Percentiles rank a stretch among this genome's conserved stretches.
Evolutionary conservation across 1,140 invertebrate species (phyloP).

Genomic region (Spodoptera litura): DNA sequence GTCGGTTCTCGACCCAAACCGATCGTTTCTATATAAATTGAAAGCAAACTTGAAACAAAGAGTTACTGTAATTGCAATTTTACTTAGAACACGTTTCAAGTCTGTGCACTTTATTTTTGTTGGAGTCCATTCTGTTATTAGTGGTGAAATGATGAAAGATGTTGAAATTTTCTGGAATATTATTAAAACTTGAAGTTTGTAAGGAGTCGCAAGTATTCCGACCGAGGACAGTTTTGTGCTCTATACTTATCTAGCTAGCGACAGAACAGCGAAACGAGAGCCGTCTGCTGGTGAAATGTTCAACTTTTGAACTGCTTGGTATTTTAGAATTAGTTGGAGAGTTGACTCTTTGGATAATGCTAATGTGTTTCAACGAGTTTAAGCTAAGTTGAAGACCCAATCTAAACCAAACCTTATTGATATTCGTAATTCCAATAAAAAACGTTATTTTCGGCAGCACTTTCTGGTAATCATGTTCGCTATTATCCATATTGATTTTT

Average conservation of each 20-base stretch:
- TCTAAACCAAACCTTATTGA: too few species aligned
- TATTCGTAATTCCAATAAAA: not conserved
- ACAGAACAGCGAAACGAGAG: not conserved
- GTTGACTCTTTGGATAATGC: not conserved
- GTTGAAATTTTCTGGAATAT: not conserved
- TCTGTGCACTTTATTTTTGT: not conserved
- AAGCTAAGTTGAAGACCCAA: not conserved
- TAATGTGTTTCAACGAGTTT: not conserved
- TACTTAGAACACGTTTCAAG: not conserved
- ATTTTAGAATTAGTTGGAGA: not conserved
- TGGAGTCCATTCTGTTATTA: not conserved
- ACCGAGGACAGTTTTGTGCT: conserved; percentile 14
- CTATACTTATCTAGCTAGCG: conserved; percentile 10
- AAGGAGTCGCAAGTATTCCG: conserved; percentile 32
- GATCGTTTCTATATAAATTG: conserved; percentile 47
- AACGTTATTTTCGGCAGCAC: too few species aligned
- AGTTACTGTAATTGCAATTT: conserved; percentile 28
- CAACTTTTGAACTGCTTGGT: not conserved
- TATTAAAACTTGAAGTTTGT: conserved; percentile 22
- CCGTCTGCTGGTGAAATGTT: conserved; percentile 12
- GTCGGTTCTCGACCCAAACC: conserved; percentile 43
- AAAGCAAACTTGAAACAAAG: conserved; percentile 47
- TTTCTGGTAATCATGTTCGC: too few species aligned
- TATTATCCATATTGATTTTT: too few species aligned
- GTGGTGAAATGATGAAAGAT: not conserved